phyloP scores from a whole-genome alignment of 2,888 invertebrate genomes.

The Laothoe populi region DNA sequence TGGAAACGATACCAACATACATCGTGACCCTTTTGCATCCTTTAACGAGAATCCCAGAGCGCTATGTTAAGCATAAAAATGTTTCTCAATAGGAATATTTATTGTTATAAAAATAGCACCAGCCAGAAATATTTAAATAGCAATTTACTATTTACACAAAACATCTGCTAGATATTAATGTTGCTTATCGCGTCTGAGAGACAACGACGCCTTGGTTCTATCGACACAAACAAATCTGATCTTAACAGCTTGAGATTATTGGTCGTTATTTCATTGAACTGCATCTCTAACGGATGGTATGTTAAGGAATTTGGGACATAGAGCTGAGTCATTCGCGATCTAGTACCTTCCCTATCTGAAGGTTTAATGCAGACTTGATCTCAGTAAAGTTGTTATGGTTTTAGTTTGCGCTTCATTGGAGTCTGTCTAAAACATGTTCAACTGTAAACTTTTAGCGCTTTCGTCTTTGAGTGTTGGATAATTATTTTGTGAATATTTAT shows the following conservation, averaged over 20 bases:
- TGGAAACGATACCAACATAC: conserved; percentile 44
- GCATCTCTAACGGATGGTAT: conserved; percentile 65
- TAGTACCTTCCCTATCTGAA: conserved; percentile 74
- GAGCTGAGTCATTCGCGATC: conserved; percentile 79
- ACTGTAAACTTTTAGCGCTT: neutral
- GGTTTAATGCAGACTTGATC: conserved; percentile 30
- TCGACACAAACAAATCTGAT: conserved; percentile 46
- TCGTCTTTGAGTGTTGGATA: neutral
- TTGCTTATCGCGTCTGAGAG: conserved; percentile 52
- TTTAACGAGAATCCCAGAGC: conserved; percentile 36
- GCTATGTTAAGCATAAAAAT: conserved; percentile 30
- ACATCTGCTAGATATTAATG: conserved; percentile 70
- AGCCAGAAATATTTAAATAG: conserved; percentile 10
- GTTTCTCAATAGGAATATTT: conserved; percentile 18
- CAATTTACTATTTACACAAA: conserved; percentile 30
- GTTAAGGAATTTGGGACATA: conserved; percentile 79
- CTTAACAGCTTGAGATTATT: conserved; percentile 43
- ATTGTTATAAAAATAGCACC: conserved; percentile 31
- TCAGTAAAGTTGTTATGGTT: conserved; percentile 47
- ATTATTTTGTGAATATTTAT: neutral
- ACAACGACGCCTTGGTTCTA: conserved; percentile 63
- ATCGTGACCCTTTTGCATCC: conserved; percentile 50
- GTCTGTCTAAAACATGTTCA: neutral
- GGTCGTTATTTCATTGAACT: conserved; percentile 56
- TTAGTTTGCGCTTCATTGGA: neutral